Percentiles rank a stretch among this genome's conserved stretches.
Conservation (phyloP, 2,888 invertebrate genomes). For the Tetanocera ferruginea region DNA sequence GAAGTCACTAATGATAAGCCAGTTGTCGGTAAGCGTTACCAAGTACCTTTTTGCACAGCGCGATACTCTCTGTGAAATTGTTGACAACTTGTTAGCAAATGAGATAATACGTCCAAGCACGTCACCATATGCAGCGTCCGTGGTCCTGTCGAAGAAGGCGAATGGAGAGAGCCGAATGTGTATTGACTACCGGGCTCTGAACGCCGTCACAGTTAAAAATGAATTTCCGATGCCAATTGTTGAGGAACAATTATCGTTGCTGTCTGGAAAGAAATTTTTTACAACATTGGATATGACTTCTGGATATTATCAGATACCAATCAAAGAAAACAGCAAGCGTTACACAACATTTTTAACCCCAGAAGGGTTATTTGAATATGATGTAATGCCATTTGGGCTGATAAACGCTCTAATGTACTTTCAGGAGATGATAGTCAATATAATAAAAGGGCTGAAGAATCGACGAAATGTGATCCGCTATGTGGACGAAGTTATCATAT, state of each 20-base stretch:
- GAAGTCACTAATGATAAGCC: slow-evolving; percentile 3
- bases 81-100: slow-evolving; percentile 34
- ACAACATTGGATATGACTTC: neutral
- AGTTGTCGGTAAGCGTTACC: slow-evolving; percentile 47
- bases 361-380: slow-evolving; percentile 58
- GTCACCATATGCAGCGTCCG: slow-evolving; percentile 43
- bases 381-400: slow-evolving; percentile 61
- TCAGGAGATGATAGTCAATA: slow-evolving; percentile 47
- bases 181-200: slow-evolving; percentile 43
- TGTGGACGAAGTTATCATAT: slow-evolving; percentile 44
- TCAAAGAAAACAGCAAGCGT: slow-evolving; percentile 48
- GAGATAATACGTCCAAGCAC: slow-evolving; percentile 39
- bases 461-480: neutral
- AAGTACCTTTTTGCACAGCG: slow-evolving; percentile 43
- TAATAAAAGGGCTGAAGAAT: neutral
- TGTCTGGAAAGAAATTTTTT: slow-evolving; percentile 50
- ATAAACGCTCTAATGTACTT: slow-evolving; percentile 60
- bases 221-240: slow-evolving; percentile 46
- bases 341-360: slow-evolving; percentile 34
- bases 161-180: slow-evolving; percentile 44
- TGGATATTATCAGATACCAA: neutral
- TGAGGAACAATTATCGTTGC: slow-evolving; percentile 43
- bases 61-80: slow-evolving; percentile 5
- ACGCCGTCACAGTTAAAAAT: slow-evolving; percentile 44
- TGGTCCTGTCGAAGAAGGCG: slow-evolving; percentile 39